Conservation (phyloP, 2,113 vertebrate genomes). For the Azemiops feae region DNA sequence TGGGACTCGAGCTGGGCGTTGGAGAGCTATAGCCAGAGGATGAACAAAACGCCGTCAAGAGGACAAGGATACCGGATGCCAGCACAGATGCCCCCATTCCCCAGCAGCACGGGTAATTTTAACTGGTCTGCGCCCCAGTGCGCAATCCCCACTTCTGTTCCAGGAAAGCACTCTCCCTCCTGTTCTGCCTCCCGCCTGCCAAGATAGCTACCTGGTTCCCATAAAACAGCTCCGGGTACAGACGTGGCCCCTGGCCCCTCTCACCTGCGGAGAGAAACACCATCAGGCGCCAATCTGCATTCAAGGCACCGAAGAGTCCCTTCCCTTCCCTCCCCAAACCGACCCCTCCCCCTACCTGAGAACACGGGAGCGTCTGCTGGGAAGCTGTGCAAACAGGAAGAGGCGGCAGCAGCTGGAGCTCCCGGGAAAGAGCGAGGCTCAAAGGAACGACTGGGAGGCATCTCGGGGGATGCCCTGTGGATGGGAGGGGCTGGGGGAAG, state of each 20-base stretch:
- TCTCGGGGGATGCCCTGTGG: constrained; percentile 36
- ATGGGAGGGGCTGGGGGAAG: constrained; percentile 33
- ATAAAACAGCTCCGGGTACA: constrained; percentile 61
- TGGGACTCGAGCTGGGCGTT: constrained; percentile 54
- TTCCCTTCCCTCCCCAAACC: too few relatives aligned
- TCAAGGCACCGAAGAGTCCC: rapidly evolving
- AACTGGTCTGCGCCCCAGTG: neutral
- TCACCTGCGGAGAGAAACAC: constrained; percentile 10
- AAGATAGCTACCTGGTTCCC: constrained; percentile 32
- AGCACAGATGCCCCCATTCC: too few relatives aligned
- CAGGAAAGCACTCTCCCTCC: too few relatives aligned
- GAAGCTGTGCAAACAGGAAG: constrained; percentile 8
- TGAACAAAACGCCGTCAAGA: neutral
- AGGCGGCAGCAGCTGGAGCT: neutral
- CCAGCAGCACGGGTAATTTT: neutral
- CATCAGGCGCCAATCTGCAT: neutral
- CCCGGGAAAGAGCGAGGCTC: constrained; percentile 37
- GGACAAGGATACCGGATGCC: neutral
- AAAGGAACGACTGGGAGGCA: constrained; percentile 24
- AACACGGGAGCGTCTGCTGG: neutral
- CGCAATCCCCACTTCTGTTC: neutral
- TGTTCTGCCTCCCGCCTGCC: neutral
- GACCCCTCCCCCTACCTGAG: neutral
- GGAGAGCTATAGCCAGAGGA: constrained; percentile 46
- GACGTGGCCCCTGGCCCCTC: constrained; percentile 44